A percentile compares a stretch with the other conserved stretches of the same genome.
Evolutionary conservation across 2,113 vertebrate genomes (phyloP).

Genomic region (Halichoerus grypus): DNA sequence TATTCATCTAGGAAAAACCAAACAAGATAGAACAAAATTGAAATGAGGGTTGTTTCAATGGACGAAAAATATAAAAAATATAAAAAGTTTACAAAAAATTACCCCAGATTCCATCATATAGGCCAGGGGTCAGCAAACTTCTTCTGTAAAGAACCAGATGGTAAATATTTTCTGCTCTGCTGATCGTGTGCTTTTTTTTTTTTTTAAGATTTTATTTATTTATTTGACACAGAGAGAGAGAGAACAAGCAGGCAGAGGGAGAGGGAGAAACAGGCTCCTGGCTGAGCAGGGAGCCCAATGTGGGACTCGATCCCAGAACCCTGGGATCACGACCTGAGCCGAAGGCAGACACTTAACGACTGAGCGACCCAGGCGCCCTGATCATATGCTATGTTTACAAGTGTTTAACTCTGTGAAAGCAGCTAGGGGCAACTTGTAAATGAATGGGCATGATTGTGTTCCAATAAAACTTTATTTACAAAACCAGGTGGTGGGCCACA

Average conservation of each 20-base stretch:
- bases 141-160: not conserved
- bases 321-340: too few species aligned
- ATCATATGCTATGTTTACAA: not conserved
- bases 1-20: conserved; percentile 59
- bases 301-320: too few species aligned
- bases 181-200: not conserved
- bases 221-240: too few species aligned
- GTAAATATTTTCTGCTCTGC: not conserved
- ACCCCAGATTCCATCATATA: not conserved
- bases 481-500: not conserved
- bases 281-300: too few species aligned
- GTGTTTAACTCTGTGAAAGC: not conserved
- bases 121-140: not conserved
- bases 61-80: not conserved
- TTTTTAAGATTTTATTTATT: too few species aligned
- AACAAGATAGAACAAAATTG: not conserved
- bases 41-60: not conserved
- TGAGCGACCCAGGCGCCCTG: too few species aligned
- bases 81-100: not conserved
- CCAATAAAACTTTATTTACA: not conserved
- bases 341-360: too few species aligned
- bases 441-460: too few species aligned
- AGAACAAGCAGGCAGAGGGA: too few species aligned
- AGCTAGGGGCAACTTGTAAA: not conserved
- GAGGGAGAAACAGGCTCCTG: too few species aligned